These are phyloP conservation scores for Arenicola marina DNA, from an alignment of 2,888 invertebrate species.

Conservation along the genomic window DNA sequence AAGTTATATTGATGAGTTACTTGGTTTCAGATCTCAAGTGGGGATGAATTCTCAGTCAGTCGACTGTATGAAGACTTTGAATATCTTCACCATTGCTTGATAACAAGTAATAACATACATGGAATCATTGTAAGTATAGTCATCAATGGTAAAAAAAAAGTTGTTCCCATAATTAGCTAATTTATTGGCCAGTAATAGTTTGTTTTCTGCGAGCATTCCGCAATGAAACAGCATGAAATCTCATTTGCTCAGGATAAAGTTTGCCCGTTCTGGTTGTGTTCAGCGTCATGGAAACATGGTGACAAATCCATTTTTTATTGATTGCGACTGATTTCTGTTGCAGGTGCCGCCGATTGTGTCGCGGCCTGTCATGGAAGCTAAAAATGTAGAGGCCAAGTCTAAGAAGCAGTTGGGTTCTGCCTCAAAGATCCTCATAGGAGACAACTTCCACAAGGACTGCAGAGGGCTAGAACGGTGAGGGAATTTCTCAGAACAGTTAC, in stretches of 20 bases:
- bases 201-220: neutral
- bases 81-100: conserved; percentile 62
- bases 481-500: no score
- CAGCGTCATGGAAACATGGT: no score
- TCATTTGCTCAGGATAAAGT: no score
- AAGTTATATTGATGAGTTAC: no score
- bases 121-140: conserved; percentile 58
- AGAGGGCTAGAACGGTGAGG: conserved; percentile 59
- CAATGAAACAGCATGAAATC: neutral
- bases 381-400: conserved; percentile 57
- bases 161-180: no score
- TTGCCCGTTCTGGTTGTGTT: no score
- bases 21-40: conserved; percentile 7
- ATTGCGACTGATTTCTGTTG: no score
- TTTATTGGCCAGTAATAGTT: no score
- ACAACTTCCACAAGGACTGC: conserved; percentile 61
- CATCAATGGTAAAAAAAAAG: no score
- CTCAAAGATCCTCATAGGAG: conserved; percentile 58
- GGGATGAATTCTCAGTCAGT: conserved; percentile 14
- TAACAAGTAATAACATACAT: conserved; percentile 52
- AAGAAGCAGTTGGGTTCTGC: conserved; percentile 58
- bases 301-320: no score
- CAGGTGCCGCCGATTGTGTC: conserved; percentile 62
- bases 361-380: conserved; percentile 58
- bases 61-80: conserved; percentile 62